phyloP scores from a whole-genome alignment of 2,888 invertebrate species.

The Tenthredo amoena region DNA sequence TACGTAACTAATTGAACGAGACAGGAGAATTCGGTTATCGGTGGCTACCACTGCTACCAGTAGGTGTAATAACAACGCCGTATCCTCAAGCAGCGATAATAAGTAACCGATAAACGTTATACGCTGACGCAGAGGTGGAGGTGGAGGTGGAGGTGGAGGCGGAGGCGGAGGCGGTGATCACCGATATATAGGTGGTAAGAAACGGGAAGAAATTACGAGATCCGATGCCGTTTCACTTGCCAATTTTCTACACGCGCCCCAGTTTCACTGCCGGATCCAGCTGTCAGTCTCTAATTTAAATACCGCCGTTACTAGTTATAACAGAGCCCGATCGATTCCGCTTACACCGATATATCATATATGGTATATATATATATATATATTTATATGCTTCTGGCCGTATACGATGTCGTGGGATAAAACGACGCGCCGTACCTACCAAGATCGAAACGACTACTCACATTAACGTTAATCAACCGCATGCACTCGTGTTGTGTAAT shows the following conservation, averaged over 20 bases:
- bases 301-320: constrained; percentile 2
- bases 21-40: background rate
- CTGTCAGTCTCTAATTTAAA: constrained; percentile 28
- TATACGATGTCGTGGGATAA: constrained; percentile 1
- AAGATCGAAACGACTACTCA: background rate
- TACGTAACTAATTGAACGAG: too few species aligned
- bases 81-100: background rate
- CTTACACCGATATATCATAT: background rate
- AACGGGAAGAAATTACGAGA: background rate
- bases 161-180: background rate
- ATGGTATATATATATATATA: too few species aligned
- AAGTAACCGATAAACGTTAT: background rate
- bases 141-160: background rate
- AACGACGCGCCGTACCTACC: background rate
- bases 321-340: constrained; percentile 8
- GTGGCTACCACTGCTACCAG: background rate
- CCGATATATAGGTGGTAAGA: background rate
- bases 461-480: background rate
- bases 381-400: background rate
- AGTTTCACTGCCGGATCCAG: constrained; percentile 13
- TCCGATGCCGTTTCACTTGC: constrained; percentile 1
- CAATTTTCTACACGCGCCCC: constrained; percentile 33
- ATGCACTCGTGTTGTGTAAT: too few species aligned
- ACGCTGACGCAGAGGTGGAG: background rate
- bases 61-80: background rate